phyloP scores from a whole-genome alignment of 1,140 invertebrate species.

The Pseudachorutes palmiensis region DNA sequence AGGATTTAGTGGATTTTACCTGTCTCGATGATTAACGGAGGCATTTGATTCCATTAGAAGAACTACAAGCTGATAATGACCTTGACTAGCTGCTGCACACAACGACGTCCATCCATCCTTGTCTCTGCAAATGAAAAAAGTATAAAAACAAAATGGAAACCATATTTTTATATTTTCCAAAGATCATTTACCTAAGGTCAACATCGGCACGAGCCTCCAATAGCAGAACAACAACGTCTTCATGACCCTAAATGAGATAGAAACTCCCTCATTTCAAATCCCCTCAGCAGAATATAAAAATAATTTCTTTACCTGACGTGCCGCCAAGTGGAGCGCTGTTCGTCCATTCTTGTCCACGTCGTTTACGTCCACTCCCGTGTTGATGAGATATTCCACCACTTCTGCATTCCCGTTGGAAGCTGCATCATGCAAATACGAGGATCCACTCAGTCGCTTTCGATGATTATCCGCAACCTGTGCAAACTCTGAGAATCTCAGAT shows the following conservation, averaged over 20 bases:
- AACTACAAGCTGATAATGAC: conserved; percentile 52
- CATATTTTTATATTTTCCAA: not conserved
- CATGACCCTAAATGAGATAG: conserved; percentile 52
- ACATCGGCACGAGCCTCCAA: conserved; percentile 47
- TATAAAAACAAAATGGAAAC: not conserved
- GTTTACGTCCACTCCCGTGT: conserved; percentile 52
- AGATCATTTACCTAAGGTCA: conserved; percentile 39
- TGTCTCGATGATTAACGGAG: conserved; percentile 76
- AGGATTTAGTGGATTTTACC: no score
- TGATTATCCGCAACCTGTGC: not conserved
- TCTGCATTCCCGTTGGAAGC: conserved; percentile 6
- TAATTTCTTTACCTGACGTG: conserved; percentile 50
- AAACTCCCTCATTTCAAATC: conserved; percentile 3
- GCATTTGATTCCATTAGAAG: conserved; percentile 76
- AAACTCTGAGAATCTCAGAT: no score
- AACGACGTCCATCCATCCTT: conserved; percentile 51
- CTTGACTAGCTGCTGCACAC: conserved; percentile 76
- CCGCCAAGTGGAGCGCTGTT: conserved; percentile 72
- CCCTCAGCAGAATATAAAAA: not conserved
- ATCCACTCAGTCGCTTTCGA: not conserved
- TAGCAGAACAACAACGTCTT: conserved; percentile 47
- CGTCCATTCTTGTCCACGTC: conserved; percentile 65
- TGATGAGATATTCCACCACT: conserved; percentile 55
- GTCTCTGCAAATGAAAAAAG: not conserved
- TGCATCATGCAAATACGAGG: not conserved